Evolutionary conservation across 1,140 invertebrate species (phyloP).

Genomic region (Hylaeus volcanicus): DNA sequence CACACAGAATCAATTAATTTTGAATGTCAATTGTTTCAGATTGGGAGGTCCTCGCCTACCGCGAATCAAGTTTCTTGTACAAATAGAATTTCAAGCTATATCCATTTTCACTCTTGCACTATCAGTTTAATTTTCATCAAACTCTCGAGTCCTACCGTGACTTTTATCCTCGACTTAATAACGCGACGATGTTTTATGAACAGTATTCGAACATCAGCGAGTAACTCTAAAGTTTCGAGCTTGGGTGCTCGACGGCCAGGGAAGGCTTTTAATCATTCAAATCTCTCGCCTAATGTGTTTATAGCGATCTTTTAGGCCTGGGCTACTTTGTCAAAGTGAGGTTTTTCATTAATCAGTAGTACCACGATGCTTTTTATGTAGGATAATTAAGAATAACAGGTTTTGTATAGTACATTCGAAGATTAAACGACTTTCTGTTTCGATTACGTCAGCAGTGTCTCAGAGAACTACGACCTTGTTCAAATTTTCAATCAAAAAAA

Average conservation of each 20-base stretch:
- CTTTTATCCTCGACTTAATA: not conserved
- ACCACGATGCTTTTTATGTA: not conserved
- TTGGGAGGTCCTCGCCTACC: no score
- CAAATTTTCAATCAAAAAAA: no score
- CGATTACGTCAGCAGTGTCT: no score
- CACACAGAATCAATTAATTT: not conserved
- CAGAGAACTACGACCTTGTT: no score
- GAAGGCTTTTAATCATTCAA: not conserved
- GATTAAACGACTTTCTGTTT: no score
- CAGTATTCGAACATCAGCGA: not conserved
- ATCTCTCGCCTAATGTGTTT: no score
- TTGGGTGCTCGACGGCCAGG: not conserved
- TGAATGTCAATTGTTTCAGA: not conserved
- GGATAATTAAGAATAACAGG: not conserved
- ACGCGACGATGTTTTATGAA: not conserved
- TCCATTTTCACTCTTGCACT: not conserved
- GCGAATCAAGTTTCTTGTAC: not conserved
- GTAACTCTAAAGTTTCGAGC: not conserved
- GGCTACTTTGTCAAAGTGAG: not conserved
- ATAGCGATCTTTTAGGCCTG: not conserved
- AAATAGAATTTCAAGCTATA: conserved; percentile 3
- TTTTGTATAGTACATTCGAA: no score
- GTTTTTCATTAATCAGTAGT: not conserved
- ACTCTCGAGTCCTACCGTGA: not conserved
- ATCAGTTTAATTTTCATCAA: not conserved